Evolutionary conservation across 2,113 vertebrate species (phyloP).

Genomic region (Nymphicus hollandicus): DNA sequence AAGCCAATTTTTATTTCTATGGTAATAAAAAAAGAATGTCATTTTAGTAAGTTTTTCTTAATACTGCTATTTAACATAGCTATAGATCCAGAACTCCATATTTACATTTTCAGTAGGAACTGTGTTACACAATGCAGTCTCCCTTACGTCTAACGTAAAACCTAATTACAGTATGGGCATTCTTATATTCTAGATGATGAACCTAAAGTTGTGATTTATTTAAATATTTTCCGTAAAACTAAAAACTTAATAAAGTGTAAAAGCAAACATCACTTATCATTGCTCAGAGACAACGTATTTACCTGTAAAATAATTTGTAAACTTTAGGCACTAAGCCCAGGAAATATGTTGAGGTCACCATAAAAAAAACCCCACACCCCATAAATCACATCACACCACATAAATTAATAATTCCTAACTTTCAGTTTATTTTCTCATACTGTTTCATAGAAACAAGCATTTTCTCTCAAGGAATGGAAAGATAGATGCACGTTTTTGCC

Average conservation of each 20-base stretch:
- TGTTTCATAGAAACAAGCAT: neutral
- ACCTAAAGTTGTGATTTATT: neutral
- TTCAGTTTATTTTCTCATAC: neutral
- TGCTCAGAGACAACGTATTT: neutral
- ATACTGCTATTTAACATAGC: neutral
- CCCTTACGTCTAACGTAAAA: neutral
- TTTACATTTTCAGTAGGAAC: neutral
- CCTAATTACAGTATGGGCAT: neutral
- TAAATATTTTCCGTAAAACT: neutral
- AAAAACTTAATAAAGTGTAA: neutral
- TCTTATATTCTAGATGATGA: neutral
- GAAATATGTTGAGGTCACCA: neutral
- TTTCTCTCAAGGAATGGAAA: neutral
- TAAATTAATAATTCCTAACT: neutral
- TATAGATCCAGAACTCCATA: neutral
- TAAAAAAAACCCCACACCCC: neutral
- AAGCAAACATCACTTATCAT: neutral
- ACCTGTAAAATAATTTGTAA: neutral
- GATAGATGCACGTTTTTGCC: neutral
- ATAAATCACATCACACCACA: neutral
- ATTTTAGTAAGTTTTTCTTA: neutral
- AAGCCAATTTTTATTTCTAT: neutral
- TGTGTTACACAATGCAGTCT: neutral
- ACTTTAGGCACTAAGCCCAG: neutral
- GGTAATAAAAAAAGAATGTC: neutral